Conservation (phyloP, 2,113 vertebrate species). For the Galemys pyrenaicus region DNA sequence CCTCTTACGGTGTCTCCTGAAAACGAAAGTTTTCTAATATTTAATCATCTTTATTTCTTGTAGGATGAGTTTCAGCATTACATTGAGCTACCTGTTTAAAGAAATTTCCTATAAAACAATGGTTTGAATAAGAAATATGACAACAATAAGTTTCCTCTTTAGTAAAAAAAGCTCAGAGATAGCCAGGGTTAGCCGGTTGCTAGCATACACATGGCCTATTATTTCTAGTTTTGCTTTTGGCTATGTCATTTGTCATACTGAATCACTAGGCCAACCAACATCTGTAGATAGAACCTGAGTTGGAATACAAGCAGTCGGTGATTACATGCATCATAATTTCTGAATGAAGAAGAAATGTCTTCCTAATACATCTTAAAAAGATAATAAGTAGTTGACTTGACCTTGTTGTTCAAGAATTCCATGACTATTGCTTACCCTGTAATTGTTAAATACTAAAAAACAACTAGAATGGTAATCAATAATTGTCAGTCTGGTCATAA, state of each 20-base stretch:
- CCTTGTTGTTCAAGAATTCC: not conserved
- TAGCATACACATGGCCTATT: no score
- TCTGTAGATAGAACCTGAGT: not conserved
- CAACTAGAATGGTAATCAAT: not conserved
- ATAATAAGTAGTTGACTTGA: not conserved
- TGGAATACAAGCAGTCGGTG: not conserved
- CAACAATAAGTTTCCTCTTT: not conserved
- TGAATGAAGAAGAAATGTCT: not conserved
- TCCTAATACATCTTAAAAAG: not conserved
- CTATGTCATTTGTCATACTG: not conserved
- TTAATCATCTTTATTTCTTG: not conserved
- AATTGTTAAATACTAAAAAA: not conserved
- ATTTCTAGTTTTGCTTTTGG: not conserved
- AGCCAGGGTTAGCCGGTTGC: not conserved
- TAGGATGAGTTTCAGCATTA: not conserved
- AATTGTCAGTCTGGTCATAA: not conserved
- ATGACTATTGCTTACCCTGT: not conserved
- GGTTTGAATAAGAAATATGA: not conserved
- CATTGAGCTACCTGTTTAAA: not conserved
- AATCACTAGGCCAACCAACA: not conserved
- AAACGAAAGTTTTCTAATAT: not conserved
- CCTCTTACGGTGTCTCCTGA: constrained; percentile 17
- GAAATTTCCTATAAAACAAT: not conserved
- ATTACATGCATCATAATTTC: not conserved
- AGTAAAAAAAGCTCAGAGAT: not conserved